phyloP scores from a whole-genome alignment of 2,113 vertebrate genomes.

The Leptobrachium leishanense region DNA sequence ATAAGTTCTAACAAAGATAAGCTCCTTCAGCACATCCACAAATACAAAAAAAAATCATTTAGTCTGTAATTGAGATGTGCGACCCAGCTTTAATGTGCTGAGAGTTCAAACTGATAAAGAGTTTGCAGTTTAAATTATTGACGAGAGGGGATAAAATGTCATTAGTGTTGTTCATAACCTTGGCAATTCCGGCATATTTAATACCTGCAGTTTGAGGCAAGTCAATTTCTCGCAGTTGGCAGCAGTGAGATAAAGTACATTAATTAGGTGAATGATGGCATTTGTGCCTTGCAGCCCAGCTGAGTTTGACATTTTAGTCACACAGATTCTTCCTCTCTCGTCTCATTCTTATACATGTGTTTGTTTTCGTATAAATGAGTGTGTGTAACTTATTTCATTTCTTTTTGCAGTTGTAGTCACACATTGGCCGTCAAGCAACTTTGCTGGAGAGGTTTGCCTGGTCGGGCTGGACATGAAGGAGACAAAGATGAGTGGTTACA shows the following conservation, averaged over 20 bases:
- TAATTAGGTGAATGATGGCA: slow-evolving; percentile 60
- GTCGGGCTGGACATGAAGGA: slow-evolving; percentile 67
- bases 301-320: slow-evolving; percentile 56
- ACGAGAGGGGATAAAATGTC: slow-evolving; percentile 59
- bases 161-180: slow-evolving; percentile 54
- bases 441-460: slow-evolving; percentile 78
- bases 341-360: slow-evolving; percentile 46
- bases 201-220: slow-evolving; percentile 58
- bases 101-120: slow-evolving; percentile 56
- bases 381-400: not conserved
- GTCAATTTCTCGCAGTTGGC: slow-evolving; percentile 52
- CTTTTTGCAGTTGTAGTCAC: slow-evolving; percentile 82
- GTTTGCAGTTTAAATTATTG: slow-evolving; percentile 59
- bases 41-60: not conserved
- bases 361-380: not conserved
- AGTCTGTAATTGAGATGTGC: slow-evolving; percentile 50
- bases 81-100: slow-evolving; percentile 51
- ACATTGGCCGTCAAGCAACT: slow-evolving; percentile 85
- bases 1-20: not conserved
- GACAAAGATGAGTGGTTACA: slow-evolving; percentile 77
- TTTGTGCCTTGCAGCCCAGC: slow-evolving; percentile 52
- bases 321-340: slow-evolving; percentile 50
- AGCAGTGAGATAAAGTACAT: slow-evolving; percentile 47
- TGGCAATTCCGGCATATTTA: slow-evolving; percentile 53
- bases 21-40: not conserved